Conservation (phyloP, 37 sponge, comb jelly and placozoan species). For the Agelas oroides region DNA sequence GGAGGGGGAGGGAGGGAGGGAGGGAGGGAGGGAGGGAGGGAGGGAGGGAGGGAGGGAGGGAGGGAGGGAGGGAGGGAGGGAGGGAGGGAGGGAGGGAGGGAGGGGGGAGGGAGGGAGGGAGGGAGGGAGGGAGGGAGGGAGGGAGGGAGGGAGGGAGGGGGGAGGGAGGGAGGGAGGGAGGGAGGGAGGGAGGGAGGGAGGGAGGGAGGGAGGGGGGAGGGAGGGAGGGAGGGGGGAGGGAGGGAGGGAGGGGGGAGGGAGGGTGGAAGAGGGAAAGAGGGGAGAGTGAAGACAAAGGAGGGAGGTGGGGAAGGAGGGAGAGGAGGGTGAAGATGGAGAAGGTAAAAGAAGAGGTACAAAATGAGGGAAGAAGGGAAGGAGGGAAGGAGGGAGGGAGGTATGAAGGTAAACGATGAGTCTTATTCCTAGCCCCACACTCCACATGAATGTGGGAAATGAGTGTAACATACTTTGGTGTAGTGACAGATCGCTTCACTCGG, state of each 20-base stretch:
- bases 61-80: not conserved
- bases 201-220: constrained; percentile 3
- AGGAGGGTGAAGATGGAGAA: not conserved
- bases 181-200: constrained; percentile 14
- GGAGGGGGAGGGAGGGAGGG: constrained; percentile 18
- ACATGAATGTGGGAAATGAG: not conserved
- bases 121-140: not conserved
- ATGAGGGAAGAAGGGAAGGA: not conserved
- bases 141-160: not conserved
- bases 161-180: not conserved
- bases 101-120: not conserved
- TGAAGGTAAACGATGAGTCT: too few species aligned
- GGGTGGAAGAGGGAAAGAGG: not conserved
- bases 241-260: not conserved
- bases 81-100: not conserved
- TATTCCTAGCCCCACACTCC: too few species aligned
- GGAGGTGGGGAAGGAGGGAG: not conserved
- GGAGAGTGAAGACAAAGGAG: too few species aligned
- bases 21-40: not conserved
- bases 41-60: not conserved
- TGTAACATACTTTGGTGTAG: constrained; percentile 71
- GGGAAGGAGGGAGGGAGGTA: not conserved
- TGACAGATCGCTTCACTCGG: constrained; percentile 68
- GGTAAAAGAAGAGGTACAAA: not conserved
- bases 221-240: not conserved